phyloP scores from a whole-genome alignment of 2,113 vertebrate genomes.

The Ailuropoda melanoleuca region DNA sequence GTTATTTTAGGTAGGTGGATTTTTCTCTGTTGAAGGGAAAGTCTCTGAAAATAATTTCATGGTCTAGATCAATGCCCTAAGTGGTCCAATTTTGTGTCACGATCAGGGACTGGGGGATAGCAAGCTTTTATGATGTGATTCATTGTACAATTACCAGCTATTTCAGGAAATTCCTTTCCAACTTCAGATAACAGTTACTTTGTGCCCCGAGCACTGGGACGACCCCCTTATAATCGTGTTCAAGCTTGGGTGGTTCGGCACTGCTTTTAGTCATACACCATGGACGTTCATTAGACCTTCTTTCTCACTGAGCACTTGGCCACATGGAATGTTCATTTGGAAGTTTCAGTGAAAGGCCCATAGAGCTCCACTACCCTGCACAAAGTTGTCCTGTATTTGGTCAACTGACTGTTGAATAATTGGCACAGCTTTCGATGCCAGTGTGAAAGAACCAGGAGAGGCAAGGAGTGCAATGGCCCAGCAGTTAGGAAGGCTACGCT shows the following conservation, averaged over 20 bases:
- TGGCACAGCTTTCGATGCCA: conserved; percentile 71
- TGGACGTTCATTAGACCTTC: conserved; percentile 69
- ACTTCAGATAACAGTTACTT: conserved; percentile 68
- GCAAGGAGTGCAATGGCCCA: neutral
- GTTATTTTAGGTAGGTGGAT: conserved; percentile 42
- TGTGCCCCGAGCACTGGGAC: conserved; percentile 33
- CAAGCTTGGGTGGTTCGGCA: neutral
- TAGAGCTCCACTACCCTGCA: conserved; percentile 45
- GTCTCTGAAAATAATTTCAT: conserved; percentile 62
- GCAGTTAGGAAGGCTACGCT: neutral
- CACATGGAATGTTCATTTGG: conserved; percentile 74
- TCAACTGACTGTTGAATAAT: conserved; percentile 81
- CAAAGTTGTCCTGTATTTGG: conserved; percentile 79
- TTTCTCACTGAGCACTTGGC: conserved; percentile 63
- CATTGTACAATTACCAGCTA: conserved; percentile 39
- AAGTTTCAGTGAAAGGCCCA: conserved; percentile 71
- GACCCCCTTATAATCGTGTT: conserved; percentile 46
- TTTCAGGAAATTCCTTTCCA: conserved; percentile 62
- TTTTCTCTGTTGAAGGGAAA: conserved; percentile 60
- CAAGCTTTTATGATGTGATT: conserved; percentile 50
- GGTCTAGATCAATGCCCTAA: neutral
- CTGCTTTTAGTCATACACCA: conserved; percentile 32
- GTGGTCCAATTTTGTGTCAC: neutral
- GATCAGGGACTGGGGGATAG: neutral
- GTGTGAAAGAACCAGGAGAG: conserved; percentile 16